Percentiles rank a stretch among this genome's conserved stretches.
phyloP scores from a whole-genome alignment of 2,113 vertebrate species.

The Lutjanus erythropterus region DNA sequence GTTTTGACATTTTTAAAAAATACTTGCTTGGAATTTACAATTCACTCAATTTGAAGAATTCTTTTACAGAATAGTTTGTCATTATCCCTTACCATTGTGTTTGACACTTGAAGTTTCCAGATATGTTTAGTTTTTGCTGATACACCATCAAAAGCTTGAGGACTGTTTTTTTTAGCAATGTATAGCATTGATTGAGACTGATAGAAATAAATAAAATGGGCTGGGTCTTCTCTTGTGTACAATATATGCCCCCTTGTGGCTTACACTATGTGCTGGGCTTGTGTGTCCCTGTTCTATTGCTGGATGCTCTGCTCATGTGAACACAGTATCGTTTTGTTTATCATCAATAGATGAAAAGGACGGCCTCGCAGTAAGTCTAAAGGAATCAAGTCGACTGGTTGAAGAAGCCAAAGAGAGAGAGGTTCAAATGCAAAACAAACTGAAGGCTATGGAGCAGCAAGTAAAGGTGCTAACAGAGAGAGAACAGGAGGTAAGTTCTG shows the following conservation, averaged over 20 bases:
- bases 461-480: constrained; percentile 86
- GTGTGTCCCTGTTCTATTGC: background rate
- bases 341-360: constrained; percentile 91
- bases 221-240: background rate
- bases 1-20: no score
- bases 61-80: background rate
- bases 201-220: background rate
- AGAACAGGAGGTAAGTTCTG: constrained; percentile 88
- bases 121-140: background rate
- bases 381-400: constrained; percentile 88
- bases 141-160: background rate
- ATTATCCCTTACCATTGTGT: background rate
- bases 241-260: constrained; percentile 40
- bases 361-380: constrained; percentile 89
- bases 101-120: background rate
- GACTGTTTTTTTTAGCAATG: background rate
- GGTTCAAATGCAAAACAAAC: constrained; percentile 88
- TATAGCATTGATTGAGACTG: background rate
- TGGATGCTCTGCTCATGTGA: background rate
- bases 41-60: no score
- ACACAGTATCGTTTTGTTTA: constrained; percentile 6
- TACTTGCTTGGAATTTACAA: no score
- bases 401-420: constrained; percentile 90
- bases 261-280: background rate
- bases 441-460: constrained; percentile 89